phyloP scores from a whole-genome alignment of 2,113 vertebrate genomes.

The Echinops telfairi region DNA sequence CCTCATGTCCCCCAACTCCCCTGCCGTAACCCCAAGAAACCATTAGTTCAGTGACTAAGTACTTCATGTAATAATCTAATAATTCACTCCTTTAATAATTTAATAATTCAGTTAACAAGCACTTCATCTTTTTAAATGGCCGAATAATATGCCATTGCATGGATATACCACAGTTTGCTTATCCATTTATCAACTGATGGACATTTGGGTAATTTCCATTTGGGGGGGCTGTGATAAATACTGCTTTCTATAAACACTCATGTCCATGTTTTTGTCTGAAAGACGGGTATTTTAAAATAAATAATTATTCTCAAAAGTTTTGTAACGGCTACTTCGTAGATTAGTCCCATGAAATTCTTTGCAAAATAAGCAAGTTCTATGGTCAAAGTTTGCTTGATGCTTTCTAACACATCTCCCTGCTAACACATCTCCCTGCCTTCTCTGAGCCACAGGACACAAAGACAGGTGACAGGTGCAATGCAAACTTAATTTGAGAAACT shows the following conservation, averaged over 20 bases:
- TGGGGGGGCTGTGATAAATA: not conserved
- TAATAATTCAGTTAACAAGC: too few species aligned
- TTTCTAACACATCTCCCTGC: not conserved
- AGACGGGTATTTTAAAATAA: not conserved
- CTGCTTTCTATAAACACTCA: not conserved
- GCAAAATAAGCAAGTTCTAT: not conserved
- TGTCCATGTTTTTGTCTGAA: not conserved
- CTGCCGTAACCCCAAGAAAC: too few species aligned
- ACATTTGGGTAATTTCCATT: not conserved
- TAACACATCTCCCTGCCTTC: not conserved
- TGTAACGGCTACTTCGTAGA: not conserved
- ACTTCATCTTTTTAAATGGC: not conserved
- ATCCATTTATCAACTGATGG: not conserved
- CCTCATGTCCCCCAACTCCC: too few species aligned
- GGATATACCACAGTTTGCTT: not conserved
- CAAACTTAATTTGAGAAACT: constrained; percentile 40
- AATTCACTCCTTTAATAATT: too few species aligned
- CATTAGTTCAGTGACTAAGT: too few species aligned
- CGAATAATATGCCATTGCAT: not conserved
- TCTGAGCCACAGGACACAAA: not conserved
- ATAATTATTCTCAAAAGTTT: constrained; percentile 27
- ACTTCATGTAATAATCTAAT: too few species aligned
- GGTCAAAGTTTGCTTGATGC: not conserved
- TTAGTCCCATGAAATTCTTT: not conserved
- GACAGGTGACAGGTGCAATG: not conserved